Base-by-base conservation (phyloP, 1,140 invertebrate genomes). In the Brachionus koreanus region DNA sequence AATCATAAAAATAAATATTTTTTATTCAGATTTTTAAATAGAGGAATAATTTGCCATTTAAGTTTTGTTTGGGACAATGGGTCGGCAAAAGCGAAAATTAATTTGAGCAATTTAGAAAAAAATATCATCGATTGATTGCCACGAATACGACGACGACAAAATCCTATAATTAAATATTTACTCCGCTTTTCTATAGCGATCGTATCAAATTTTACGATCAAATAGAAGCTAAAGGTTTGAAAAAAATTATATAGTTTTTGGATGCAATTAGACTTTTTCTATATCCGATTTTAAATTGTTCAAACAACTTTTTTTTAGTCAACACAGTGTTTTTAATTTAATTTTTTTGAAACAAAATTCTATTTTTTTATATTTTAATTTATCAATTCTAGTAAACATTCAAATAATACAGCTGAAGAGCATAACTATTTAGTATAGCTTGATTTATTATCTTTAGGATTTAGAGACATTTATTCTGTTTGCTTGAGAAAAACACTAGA, bases 401-500 rank as follows among this genome's bases (percentile, higher is more conserved):
- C 7, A 19, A 5, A 23, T 23, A 9, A 7, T 23, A 19, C 49
- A 57, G 49, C 49, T 23, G 49, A 57, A 29, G 29, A 29, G 1
- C 3, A 29, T 29, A 2, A 7, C 5, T 13, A 42, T 13, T 10
- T 7, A 23, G 49, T 7, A 16, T 57, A 19, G 5, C 49, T 43
- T 74, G 69, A 74, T 74, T 74, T 74, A 74, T 74, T 74, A 74
- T 74, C 69, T 74, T 74, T 46, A 13, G 69, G 69, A 74, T 74
- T 74, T 74, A 74, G 69, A 74, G 69, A 74, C 69, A 46, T 74
- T 74, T 74, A 74, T 25, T 19, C 43, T 74, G 43, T 74, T 74
- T 74, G 37, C 42, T 74, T 74, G 69, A 74, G 69, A 74, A 74
- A 74, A 74, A 74, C 19, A 74, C 16, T 25, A 74, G 25, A 74